Percentiles rank a stretch among this genome's conserved stretches.
These are phyloP conservation scores for Rhagoletis zephyria DNA, from an alignment of 1,140 invertebrate genomes.

Conservation along the genomic window DNA sequence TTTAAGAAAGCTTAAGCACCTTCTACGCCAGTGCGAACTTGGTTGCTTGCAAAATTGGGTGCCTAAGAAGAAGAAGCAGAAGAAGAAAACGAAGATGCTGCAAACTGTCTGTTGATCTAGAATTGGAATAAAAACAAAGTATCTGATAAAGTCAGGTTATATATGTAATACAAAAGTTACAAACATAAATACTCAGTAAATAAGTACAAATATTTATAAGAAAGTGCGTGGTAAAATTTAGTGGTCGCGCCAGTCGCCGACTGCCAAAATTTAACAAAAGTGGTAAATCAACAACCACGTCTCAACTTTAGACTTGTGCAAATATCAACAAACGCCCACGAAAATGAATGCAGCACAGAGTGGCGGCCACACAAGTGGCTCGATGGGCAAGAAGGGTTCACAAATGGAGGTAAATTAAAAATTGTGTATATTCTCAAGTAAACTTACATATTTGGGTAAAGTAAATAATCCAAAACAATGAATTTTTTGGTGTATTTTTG, in stretches of 20 bases:
- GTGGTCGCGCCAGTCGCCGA: background rate
- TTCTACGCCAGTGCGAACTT: no score
- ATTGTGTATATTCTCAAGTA: background rate
- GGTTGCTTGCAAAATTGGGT: background rate
- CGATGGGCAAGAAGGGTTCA: conserved; percentile 73
- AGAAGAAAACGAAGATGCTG: background rate
- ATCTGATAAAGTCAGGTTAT: background rate
- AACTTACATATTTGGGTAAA: background rate
- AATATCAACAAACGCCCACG: background rate
- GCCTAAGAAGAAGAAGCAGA: background rate
- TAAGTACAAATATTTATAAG: background rate
- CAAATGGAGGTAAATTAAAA: conserved; percentile 73
- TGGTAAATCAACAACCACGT: conserved; percentile 9
- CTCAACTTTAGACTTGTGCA: background rate
- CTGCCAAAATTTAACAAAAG: background rate
- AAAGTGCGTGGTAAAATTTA: background rate
- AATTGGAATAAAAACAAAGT: background rate
- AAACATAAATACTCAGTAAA: background rate
- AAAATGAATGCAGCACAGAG: conserved; percentile 75
- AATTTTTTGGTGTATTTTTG: no score
- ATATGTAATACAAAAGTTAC: background rate
- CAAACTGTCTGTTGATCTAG: background rate
- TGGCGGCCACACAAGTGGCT: conserved; percentile 72
- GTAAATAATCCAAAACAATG: no score
- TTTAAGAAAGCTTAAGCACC: no score